Evolutionary conservation across 1,140 invertebrate genomes (phyloP), one percentile per base, ranked within the genome.

Genomic region (Calycopis cecrops): DNA sequence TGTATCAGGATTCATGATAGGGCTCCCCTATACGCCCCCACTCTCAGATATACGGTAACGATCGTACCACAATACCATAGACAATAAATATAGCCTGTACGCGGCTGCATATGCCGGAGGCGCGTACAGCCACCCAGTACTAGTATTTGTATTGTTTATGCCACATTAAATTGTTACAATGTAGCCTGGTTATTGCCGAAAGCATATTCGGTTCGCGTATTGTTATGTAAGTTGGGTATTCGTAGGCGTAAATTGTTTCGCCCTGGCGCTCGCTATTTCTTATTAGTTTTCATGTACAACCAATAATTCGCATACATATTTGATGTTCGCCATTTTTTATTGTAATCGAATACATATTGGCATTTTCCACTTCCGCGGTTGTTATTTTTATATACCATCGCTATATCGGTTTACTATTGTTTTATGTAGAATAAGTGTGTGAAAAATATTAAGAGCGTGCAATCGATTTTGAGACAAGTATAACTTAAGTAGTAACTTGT

Each of bases 141-240:
- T 59, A 71, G 69, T 75, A 73, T 84, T 82, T 70, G 79, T 84
- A 84, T 84, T 86, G 83, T 86, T 86, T 86, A 86, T 86, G 71
- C 67, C 63, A 73, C 71, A 86, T 86, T 86, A 84, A 84, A 84
- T 86, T 86, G 80, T 81, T 84, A 76, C 69, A 86, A 86, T 84
- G 81, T 83, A 75, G 76, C 72, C 71, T 69, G 71, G 79, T 86
- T 86, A 86, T 84, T 84, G 83, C 80, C 72, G 71, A 82, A 79
- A 84, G 71, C 76, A 78, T 81, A 84, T 82, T 81, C 68, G 80
- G 74, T 76, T 71, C 70, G 71, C 64, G 71, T 84, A 77, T 77
- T 63, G 76, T 68, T 75, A 69, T 67, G 69, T 71, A 73, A 71
- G 59, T 74, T 74, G 70, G 63, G 73, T 69, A 74, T 74, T 73